A percentile compares a stretch with the other conserved stretches of the same genome.
phyloP scores from a whole-genome alignment of 2,797 vertebrate species.

The Sebastes baramenuke region DNA sequence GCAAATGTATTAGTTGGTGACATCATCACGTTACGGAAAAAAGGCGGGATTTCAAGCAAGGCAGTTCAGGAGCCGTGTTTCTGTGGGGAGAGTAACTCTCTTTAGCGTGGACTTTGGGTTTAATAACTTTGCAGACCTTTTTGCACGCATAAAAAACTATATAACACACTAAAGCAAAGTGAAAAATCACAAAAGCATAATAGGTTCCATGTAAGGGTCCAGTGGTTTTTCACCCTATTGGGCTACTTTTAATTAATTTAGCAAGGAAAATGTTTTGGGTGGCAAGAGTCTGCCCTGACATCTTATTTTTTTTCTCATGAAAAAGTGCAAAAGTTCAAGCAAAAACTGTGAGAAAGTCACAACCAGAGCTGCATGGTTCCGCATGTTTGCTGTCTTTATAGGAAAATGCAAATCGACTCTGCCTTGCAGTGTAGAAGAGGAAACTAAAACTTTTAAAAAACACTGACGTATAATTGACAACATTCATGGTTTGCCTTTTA shows the following conservation, averaged over 20 bases:
- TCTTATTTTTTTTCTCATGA: not conserved
- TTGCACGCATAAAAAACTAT: too few relatives aligned
- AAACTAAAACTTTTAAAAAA: not conserved
- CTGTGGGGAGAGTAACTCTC: too few relatives aligned
- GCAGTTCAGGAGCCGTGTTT: too few relatives aligned
- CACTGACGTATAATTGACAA: not conserved
- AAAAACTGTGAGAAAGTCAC: not conserved
- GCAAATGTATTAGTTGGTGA: too few relatives aligned
- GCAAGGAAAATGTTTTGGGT: not conserved
- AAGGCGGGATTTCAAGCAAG: too few relatives aligned
- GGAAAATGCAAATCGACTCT: not conserved
- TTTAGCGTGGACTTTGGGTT: too few relatives aligned
- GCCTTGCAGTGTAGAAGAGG: not conserved
- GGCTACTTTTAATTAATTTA: not conserved
- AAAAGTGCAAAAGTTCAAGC: not conserved
- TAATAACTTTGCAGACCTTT: too few relatives aligned
- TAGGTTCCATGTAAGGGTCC: not conserved
- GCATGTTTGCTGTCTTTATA: not conserved
- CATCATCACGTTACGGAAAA: too few relatives aligned
- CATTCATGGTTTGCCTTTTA: too few relatives aligned
- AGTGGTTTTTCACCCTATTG: not conserved
- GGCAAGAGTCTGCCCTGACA: not conserved
- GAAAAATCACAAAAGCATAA: too few relatives aligned
- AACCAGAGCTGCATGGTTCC: not conserved
- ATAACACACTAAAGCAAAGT: too few relatives aligned